Evolutionary conservation across 2,797 vertebrate species (phyloP).

Genomic region (Vespertilio murinus): DNA sequence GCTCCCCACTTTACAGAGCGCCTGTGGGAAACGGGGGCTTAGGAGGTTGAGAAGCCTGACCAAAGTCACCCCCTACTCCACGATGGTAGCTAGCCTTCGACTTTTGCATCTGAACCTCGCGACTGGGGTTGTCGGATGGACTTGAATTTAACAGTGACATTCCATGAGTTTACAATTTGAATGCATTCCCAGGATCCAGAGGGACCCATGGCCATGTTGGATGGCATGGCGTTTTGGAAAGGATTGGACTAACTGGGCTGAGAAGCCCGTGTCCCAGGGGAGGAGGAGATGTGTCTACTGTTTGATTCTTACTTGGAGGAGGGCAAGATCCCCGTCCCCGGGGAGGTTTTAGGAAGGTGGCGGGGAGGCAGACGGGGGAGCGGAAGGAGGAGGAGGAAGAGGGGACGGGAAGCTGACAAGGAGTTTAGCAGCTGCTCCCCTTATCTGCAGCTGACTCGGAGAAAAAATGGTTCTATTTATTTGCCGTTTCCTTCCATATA

Average conservation of each 20-base stretch:
- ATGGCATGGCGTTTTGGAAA: not conserved
- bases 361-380: not conserved
- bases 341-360: not conserved
- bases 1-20: not conserved
- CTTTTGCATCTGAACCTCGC: not conserved
- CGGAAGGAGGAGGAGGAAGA: not conserved
- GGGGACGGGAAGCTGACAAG: not conserved
- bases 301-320: constrained; percentile 7
- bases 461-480: constrained; percentile 71
- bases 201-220: not conserved
- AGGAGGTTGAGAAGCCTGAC: not conserved
- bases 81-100: not conserved
- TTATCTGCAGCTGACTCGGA: constrained; percentile 58
- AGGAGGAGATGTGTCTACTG: not conserved
- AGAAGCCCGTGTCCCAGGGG: not conserved
- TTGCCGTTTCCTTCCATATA: constrained; percentile 77
- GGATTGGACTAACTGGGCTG: not conserved
- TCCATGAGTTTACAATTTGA: not conserved
- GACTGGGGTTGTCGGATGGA: not conserved
- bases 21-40: not conserved
- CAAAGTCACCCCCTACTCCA: not conserved
- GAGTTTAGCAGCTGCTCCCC: constrained; percentile 57
- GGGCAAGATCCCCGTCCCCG: not conserved
- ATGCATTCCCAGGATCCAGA: not conserved
- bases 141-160: not conserved